Base-by-base conservation (phyloP, 2,888 invertebrate species). In the Eueremaeus valkanovi region DNA sequence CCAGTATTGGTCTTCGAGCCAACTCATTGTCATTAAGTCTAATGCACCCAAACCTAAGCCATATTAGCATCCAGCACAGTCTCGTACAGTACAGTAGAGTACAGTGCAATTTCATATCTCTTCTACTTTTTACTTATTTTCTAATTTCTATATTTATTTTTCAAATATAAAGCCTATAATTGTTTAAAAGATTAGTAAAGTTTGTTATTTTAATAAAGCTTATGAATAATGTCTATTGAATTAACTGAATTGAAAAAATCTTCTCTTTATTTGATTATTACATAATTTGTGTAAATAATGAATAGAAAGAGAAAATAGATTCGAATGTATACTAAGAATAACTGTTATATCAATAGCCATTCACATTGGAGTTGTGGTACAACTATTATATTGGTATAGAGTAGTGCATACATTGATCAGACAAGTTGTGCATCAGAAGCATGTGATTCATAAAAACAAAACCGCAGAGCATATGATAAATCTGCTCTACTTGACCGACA, bases 371-470 rank as follows among this genome's bases (percentile, higher is more conserved):
- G 11, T 58, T n/a, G n/a, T n/a, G n/a, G n/a, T n/a, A n/a, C n/a
- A n/a, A n/a, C n/a, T n/a, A n/a, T 31, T 18, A 58, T 31, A 58
- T 58, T 29, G 66, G 24, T 21, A 40, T 66, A n/a, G 21, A n/a
- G 33, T 21, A 18, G 63, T 13, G 21, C 11, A 21, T 21, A 21
- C 16, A 58, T 36, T 40, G 36, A 3, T n/a, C 27, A 55, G 63
- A 40, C 33, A 70, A 70, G 42, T 70, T 27, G 40, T 66, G 31
- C 21, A 18, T 24, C 42, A 45, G 45, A 70, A 45, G 70, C 70
- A 27, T 27, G 70, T 70, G 45, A 70, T 70, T 70, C 70, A 70
- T 70, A 70, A 70, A 68, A 70, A 70, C 70, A 70, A 70, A 70
- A 36, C 70, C 45, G 45, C 45, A 45, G n/a, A 36, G 33, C 70